Evolutionary conservation across 2,113 vertebrate genomes (phyloP).

Genomic region (Pygoscelis antarcticus): DNA sequence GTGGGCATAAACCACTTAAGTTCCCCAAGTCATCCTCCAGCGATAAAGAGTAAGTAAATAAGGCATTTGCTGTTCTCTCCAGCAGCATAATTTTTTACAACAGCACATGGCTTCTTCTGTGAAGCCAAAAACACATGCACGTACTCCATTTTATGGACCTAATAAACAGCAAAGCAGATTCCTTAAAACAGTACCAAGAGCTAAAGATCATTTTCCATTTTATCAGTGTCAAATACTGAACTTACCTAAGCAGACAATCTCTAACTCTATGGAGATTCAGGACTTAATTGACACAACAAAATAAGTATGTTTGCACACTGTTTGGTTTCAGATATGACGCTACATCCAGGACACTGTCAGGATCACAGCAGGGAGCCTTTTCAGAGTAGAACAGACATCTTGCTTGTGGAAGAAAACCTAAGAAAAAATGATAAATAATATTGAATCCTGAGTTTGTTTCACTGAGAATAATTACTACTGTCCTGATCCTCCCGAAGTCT

Average conservation of each 20-base stretch:
- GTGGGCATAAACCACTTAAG: neutral
- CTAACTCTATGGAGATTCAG: neutral
- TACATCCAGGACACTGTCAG: fast-evolving
- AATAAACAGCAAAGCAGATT: neutral
- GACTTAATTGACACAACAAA: neutral
- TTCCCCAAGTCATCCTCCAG: neutral
- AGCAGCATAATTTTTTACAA: neutral
- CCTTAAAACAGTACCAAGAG: neutral
- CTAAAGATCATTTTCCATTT: neutral
- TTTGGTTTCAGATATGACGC: neutral
- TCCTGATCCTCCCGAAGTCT: neutral
- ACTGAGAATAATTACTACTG: neutral
- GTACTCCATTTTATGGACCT: neutral
- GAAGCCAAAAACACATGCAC: neutral
- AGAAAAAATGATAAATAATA: neutral
- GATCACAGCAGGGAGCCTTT: neutral
- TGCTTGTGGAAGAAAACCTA: neutral
- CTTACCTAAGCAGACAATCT: neutral
- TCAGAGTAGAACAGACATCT: neutral
- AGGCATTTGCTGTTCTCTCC: neutral
- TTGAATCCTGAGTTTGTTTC: neutral
- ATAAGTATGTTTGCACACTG: neutral
- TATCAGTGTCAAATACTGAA: neutral
- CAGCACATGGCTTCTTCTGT: neutral
- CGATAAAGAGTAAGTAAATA: neutral